These are phyloP conservation scores for Aurelia coerulea DNA, from an alignment of 30 jellyfish, hydroid and myxozoan genomes.

Conservation along the genomic window DNA sequence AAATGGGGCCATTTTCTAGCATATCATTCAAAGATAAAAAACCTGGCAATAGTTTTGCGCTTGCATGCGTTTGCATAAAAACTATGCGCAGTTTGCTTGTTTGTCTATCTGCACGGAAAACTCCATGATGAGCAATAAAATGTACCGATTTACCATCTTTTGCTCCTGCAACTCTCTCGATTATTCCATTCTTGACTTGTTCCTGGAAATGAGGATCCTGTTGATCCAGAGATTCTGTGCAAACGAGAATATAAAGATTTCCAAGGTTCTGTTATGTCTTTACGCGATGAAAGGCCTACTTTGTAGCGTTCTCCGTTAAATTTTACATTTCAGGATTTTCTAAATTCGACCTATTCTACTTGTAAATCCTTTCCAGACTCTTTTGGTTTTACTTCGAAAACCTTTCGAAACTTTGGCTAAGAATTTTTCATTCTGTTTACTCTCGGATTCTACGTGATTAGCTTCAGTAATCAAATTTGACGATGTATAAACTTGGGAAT, in stretches of 20 bases:
- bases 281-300: constrained; percentile 14
- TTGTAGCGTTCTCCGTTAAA: constrained; percentile 25
- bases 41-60: constrained; percentile 10
- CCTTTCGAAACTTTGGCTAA: background rate
- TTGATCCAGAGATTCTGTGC: background rate
- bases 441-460: background rate
- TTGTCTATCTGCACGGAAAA: background rate
- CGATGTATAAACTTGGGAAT: constrained; percentile 1
- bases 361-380: constrained; percentile 7
- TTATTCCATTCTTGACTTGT: background rate
- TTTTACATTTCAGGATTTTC: background rate
- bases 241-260: constrained; percentile 7
- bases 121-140: constrained; percentile 8
- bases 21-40: background rate
- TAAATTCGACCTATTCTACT: background rate
- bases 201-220: background rate
- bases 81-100: constrained; percentile 13
- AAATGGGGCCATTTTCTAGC: constrained; percentile 14
- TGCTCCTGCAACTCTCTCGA: no score
- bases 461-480: background rate
- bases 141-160: background rate
- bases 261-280: constrained; percentile 2
- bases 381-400: constrained; percentile 13
- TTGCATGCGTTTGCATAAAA: background rate
- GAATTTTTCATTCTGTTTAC: constrained; percentile 2